Conservation (phyloP, 2,113 vertebrate genomes). For the Girardinichthys multiradiatus region DNA sequence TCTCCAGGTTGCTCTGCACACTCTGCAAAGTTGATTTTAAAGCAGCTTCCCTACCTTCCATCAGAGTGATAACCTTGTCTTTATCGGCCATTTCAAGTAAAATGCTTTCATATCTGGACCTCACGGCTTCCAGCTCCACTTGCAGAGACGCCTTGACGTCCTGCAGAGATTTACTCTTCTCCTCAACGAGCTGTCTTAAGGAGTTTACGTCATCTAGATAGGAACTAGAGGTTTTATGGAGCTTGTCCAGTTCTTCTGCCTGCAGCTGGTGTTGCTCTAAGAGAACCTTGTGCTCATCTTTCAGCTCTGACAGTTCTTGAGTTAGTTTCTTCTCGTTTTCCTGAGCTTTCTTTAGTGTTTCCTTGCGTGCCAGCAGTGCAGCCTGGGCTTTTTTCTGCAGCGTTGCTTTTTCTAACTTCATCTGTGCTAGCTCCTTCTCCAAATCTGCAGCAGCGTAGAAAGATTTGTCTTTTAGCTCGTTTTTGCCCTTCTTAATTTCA, state of each 20-base stretch:
- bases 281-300: conserved; percentile 71
- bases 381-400: conserved; percentile 83
- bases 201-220: conserved; percentile 68
- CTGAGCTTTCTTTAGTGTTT: conserved; percentile 71
- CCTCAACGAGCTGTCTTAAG: conserved; percentile 45
- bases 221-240: conserved; percentile 30
- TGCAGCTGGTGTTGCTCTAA: conserved; percentile 73
- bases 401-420: conserved; percentile 78
- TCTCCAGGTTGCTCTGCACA: conserved; percentile 68
- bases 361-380: conserved; percentile 77
- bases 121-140: conserved; percentile 58
- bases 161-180: conserved; percentile 62
- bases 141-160: conserved; percentile 58
- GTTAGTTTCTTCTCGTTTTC: conserved; percentile 72
- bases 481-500: conserved; percentile 65
- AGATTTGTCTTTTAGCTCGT: conserved; percentile 46
- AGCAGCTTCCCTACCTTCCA: conserved; percentile 49
- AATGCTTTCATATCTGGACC: conserved; percentile 39
- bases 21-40: conserved; percentile 59
- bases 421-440: conserved; percentile 48
- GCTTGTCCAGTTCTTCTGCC: conserved; percentile 63
- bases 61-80: conserved; percentile 46
- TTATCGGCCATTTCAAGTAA: conserved; percentile 46
- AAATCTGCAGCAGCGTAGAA: conserved; percentile 27
- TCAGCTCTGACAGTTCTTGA: conserved; percentile 74